These are phyloP conservation scores for Tonatia bakeri DNA, from an alignment of 2,113 vertebrate species.

Conservation along the genomic window DNA sequence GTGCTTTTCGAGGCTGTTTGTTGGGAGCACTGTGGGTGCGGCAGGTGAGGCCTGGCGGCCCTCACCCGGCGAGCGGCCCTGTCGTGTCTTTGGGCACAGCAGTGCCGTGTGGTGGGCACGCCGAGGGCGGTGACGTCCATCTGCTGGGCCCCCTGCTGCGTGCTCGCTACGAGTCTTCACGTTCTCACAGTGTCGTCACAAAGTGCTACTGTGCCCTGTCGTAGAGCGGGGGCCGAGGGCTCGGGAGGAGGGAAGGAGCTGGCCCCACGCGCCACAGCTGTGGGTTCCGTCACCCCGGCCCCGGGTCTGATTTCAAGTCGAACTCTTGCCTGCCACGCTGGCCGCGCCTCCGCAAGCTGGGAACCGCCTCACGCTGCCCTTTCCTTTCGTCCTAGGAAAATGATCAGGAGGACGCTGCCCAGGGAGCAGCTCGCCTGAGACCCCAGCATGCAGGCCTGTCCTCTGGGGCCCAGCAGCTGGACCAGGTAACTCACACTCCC, in stretches of 20 bases:
- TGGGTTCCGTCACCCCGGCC: no score
- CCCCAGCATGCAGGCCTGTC: slow-evolving; percentile 81
- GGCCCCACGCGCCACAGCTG: not conserved
- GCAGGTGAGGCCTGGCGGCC: no score
- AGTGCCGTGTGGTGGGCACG: no score
- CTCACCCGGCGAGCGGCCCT: no score
- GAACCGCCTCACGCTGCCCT: accelerated
- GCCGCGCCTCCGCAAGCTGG: accelerated
- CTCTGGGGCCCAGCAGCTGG: slow-evolving; percentile 79
- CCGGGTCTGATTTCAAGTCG: not conserved
- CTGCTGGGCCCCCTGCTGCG: not conserved
- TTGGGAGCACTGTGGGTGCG: not conserved
- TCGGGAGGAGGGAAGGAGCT: accelerated
- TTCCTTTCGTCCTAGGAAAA: slow-evolving; percentile 81
- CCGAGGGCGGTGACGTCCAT: accelerated
- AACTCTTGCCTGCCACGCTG: not conserved
- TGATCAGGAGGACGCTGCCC: slow-evolving; percentile 86
- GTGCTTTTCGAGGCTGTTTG: not conserved
- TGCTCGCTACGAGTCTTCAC: accelerated
- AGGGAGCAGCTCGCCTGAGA: slow-evolving; percentile 82
- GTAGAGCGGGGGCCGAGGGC: not conserved
- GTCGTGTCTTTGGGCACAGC: not conserved
- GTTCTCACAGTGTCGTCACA: not conserved
- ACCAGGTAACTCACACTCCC: slow-evolving; percentile 83
- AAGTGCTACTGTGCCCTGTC: not conserved